Evolutionary conservation across 2,797 vertebrate genomes (phyloP).

Genomic region (Sebastes trivittatus): DNA sequence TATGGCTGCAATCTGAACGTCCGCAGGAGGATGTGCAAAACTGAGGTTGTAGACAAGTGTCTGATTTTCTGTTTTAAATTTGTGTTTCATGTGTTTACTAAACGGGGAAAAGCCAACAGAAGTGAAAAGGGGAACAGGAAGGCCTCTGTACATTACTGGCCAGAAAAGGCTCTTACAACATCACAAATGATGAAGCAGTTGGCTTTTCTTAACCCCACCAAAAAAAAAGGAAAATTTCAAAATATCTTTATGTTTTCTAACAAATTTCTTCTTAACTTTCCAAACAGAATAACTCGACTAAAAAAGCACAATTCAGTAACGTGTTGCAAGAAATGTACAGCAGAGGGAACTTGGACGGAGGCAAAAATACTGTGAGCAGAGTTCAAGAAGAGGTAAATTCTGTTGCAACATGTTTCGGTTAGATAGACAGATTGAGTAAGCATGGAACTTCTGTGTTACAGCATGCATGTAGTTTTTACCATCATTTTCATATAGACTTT

Average conservation of each 20-base stretch:
- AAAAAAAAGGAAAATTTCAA: neutral
- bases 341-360: conserved; percentile 50
- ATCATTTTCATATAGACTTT: neutral
- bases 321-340: conserved; percentile 81
- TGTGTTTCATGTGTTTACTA: neutral
- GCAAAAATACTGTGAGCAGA: conserved; percentile 2
- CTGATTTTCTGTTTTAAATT: neutral
- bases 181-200: neutral
- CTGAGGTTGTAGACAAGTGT: conserved; percentile 39
- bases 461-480: neutral
- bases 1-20: conserved; percentile 4
- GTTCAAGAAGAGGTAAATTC: conserved; percentile 57
- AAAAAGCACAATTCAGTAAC: conserved; percentile 61
- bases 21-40: conserved; percentile 24
- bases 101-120: conserved; percentile 4
- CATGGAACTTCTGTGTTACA: neutral
- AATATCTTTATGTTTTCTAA: neutral
- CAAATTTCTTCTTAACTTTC: neutral
- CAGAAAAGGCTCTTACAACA: neutral
- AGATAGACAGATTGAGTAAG: conserved; percentile 16
- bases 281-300: conserved; percentile 50
- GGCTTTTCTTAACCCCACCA: neutral
- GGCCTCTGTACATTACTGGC: neutral
- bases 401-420: conserved; percentile 30
- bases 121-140: conserved; percentile 58